Evolutionary conservation across 35 echinoderm and acorn worm species (phyloP).

Genomic region (Hemicentrotus pulcherrimus): DNA sequence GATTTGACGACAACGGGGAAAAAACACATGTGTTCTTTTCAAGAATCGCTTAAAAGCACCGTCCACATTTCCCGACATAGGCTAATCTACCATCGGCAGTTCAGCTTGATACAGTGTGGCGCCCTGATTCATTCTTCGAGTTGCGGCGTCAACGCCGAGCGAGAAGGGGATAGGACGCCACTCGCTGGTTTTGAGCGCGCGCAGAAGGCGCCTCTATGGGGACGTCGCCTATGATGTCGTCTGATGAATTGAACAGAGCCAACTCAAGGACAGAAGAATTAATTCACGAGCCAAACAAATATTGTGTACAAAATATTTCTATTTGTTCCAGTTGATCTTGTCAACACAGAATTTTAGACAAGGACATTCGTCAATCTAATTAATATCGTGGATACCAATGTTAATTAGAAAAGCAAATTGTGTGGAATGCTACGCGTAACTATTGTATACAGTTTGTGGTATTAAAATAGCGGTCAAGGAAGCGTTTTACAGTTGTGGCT

Average conservation of each 20-base stretch:
- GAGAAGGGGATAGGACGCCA: neutral
- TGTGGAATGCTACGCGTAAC: neutral
- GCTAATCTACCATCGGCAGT: neutral
- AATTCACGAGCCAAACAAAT: neutral
- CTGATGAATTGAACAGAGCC: slow-evolving; percentile 1
- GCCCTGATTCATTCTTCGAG: neutral
- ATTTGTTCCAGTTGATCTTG: slow-evolving; percentile 4
- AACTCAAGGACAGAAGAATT: neutral
- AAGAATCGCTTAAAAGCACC: neutral
- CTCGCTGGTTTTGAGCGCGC: neutral
- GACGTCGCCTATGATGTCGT: neutral
- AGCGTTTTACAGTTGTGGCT: neutral
- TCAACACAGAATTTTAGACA: neutral
- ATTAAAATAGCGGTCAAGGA: neutral
- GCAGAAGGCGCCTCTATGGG: neutral
- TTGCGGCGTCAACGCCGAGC: neutral
- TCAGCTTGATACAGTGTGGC: neutral
- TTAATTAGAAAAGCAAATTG: neutral
- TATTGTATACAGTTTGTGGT: neutral
- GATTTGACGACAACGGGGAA: neutral
- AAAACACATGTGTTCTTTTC: slow-evolving; percentile 18
- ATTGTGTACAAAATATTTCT: slow-evolving; percentile 9
- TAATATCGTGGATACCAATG: neutral
- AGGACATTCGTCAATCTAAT: neutral
- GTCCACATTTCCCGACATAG: neutral